Evolutionary conservation across 1,140 invertebrate genomes (phyloP).

Genomic region (Cryptotermes secundus): DNA sequence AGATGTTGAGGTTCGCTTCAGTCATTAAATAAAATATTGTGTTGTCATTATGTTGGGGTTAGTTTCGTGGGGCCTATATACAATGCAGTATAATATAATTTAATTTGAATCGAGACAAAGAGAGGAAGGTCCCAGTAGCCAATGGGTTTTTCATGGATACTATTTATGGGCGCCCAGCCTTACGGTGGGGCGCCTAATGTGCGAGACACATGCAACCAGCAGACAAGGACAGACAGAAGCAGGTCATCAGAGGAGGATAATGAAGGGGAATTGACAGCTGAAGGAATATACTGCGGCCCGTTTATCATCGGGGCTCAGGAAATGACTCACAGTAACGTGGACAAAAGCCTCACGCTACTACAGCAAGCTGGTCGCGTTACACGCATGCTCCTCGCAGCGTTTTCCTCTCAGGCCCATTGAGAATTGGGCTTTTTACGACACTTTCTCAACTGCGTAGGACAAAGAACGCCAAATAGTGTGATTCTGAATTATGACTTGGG

Average conservation of each 20-base stretch:
- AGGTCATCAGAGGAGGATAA: background rate
- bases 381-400: too few species aligned
- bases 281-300: background rate
- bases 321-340: background rate
- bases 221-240: background rate
- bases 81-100: background rate
- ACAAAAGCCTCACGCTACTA: background rate
- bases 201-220: background rate
- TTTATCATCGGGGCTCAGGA: background rate
- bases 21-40: background rate
- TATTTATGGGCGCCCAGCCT: background rate
- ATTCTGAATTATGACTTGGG: too few species aligned
- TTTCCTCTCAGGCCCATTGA: too few species aligned
- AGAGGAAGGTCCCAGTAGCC: background rate
- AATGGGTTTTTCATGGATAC: background rate
- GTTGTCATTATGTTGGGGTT: background rate
- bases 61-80: background rate
- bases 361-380: too few species aligned
- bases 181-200: background rate
- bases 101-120: constrained; percentile 2
- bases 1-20: too few species aligned
- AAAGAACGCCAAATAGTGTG: too few species aligned
- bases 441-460: too few species aligned
- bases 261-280: constrained; percentile 14
- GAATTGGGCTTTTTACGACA: too few species aligned